Conservation (phyloP, 2,888 invertebrate genomes). For the Phengaris arion region DNA sequence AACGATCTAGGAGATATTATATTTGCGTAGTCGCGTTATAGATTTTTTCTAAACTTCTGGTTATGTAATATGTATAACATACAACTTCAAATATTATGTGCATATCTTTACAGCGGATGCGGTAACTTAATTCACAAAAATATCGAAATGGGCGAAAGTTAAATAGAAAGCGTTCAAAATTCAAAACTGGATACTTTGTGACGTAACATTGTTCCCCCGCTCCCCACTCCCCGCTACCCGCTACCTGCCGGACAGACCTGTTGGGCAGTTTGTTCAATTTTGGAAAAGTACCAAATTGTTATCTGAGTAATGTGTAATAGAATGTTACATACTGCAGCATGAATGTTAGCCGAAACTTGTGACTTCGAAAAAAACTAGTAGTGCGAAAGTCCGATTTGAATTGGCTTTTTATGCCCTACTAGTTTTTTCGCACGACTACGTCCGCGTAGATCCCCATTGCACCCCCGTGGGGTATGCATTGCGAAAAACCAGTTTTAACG, state of each 20-base stretch:
- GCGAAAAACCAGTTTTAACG: no score
- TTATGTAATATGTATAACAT: no score
- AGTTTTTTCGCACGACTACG: no score
- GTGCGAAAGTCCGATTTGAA: no score
- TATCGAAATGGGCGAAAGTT: constrained; percentile 7
- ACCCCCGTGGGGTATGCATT: no score
- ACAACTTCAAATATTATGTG: background rate
- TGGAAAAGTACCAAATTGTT: background rate
- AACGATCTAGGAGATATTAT: no score
- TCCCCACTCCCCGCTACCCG: background rate
- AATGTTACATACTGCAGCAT: background rate
- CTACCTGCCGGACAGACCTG: background rate
- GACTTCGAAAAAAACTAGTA: background rate
- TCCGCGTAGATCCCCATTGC: no score
- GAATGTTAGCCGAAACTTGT: background rate
- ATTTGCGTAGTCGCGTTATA: no score
- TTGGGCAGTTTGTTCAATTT: background rate
- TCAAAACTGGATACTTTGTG: background rate
- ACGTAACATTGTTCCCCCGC: background rate
- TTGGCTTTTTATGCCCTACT: no score
- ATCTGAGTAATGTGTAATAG: background rate
- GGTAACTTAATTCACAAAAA: background rate
- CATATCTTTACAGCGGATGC: background rate
- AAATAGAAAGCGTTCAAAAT: constrained; percentile 1
- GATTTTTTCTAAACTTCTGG: no score